Evolutionary conservation across 2,888 invertebrate genomes (phyloP).

Genomic region (Pimpla rufipes): DNA sequence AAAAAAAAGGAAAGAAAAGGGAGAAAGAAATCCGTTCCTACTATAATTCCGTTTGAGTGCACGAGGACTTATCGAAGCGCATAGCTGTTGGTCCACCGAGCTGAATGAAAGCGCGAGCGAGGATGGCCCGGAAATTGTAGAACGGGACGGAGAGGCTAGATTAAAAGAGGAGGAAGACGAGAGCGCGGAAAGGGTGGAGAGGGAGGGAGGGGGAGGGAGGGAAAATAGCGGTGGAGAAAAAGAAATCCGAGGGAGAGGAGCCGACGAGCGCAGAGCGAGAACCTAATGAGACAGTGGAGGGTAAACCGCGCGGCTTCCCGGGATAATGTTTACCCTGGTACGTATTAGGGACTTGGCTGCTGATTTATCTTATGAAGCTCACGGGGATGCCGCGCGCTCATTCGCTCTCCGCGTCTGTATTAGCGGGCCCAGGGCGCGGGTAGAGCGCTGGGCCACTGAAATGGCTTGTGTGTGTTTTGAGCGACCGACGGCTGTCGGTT

Average conservation of each 20-base stretch:
- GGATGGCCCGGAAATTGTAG: constrained; percentile 29
- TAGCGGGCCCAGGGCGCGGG: constrained; percentile 2
- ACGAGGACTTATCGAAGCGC: constrained; percentile 48
- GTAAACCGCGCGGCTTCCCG: constrained; percentile 53
- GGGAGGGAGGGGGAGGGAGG: not conserved
- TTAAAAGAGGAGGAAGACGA: constrained; percentile 26
- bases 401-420: not conserved
- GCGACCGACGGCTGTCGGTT: constrained; percentile 6
- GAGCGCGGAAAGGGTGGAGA: not conserved
- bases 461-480: constrained; percentile 6
- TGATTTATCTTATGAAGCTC: constrained; percentile 50
- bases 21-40: constrained; percentile 25
- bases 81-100: constrained; percentile 45
- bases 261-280: not conserved
- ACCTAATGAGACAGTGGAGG: constrained; percentile 62
- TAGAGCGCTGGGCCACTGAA: not conserved
- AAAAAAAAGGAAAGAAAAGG: no score
- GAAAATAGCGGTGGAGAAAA: constrained; percentile 12
- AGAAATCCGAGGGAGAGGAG: constrained; percentile 8
- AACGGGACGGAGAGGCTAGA: constrained; percentile 35
- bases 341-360: constrained; percentile 46
- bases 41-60: constrained; percentile 48
- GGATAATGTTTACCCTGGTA: constrained; percentile 58
- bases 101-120: constrained; percentile 34
- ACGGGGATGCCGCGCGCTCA: constrained; percentile 2